These are phyloP conservation scores for Chaetodon auriga DNA, from an alignment of 2,113 vertebrate genomes.

Conservation along the genomic window DNA sequence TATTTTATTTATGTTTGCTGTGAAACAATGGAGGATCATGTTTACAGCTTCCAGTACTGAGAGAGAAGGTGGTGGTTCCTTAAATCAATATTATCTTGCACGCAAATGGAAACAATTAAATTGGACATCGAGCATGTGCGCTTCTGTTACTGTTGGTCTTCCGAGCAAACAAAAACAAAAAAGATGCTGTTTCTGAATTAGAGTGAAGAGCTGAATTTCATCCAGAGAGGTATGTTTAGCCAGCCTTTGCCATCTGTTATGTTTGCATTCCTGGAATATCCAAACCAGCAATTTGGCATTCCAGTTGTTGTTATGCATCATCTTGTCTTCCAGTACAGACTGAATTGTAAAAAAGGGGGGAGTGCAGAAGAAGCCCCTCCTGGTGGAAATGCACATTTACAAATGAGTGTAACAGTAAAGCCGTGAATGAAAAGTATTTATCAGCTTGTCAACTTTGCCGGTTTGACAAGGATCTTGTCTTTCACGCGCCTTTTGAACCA, in stretches of 20 bases:
- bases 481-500: slow-evolving; percentile 3
- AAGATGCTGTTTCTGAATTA: slow-evolving; percentile 7
- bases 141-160: not conserved
- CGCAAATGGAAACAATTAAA: slow-evolving; percentile 14
- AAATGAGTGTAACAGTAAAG: slow-evolving; percentile 1
- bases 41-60: slow-evolving; percentile 30
- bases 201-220: slow-evolving; percentile 2
- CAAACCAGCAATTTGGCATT: slow-evolving; percentile 58
- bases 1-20: slow-evolving; percentile 20
- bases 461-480: not conserved
- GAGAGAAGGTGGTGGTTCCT: not conserved
- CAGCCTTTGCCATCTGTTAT: slow-evolving; percentile 47
- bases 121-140: slow-evolving; percentile 1
- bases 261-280: slow-evolving; percentile 64
- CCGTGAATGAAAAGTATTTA: not conserved
- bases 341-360: slow-evolving; percentile 20
- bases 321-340: slow-evolving; percentile 37
- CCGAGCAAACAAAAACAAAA: not conserved
- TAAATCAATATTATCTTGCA: slow-evolving; percentile 26
- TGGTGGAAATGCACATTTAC: slow-evolving; percentile 17
- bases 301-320: slow-evolving; percentile 69
- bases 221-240: slow-evolving; percentile 22
- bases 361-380: not conserved
- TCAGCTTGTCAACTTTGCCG: not conserved
- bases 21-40: slow-evolving; percentile 32